These are phyloP conservation scores for Drosophila takahashii DNA, from an alignment of 1,140 invertebrate genomes.

Conservation along the genomic window DNA sequence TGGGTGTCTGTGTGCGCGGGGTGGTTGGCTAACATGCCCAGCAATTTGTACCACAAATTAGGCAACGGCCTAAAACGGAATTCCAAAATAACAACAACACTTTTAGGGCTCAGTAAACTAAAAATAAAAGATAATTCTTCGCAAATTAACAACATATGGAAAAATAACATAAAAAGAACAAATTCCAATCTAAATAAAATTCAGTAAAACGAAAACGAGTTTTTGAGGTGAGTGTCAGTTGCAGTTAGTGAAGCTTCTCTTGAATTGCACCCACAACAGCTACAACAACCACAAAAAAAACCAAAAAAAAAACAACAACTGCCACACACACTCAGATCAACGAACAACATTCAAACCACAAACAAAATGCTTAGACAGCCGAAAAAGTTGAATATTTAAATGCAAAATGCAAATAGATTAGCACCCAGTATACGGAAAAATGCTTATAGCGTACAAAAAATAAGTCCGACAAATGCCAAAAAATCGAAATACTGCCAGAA, in stretches of 20 bases:
- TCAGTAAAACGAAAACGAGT: conserved; percentile 8
- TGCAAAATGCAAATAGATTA: conserved; percentile 78
- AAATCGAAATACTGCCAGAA: conserved; percentile 30
- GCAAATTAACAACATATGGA: neutral
- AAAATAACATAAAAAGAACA: neutral
- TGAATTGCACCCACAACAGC: conserved; percentile 45
- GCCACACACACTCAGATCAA: conserved; percentile 36
- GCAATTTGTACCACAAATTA: conserved; percentile 53
- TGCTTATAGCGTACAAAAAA: conserved; percentile 38
- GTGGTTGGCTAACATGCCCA: conserved; percentile 26
- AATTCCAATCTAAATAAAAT: neutral
- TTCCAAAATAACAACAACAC: conserved; percentile 16
- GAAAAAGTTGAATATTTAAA: conserved; percentile 54
- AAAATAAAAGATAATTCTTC: neutral
- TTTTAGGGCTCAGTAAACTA: conserved; percentile 2
- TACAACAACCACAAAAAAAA: conserved; percentile 27
- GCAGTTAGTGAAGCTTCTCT: conserved; percentile 34
- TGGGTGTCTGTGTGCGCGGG: neutral
- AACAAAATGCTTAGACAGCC: conserved; percentile 54
- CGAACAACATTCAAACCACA: conserved; percentile 23
- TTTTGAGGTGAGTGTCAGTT: conserved; percentile 35
- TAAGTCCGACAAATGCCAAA: conserved; percentile 38
- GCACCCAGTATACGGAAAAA: conserved; percentile 36
- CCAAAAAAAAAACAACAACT: conserved; percentile 16
- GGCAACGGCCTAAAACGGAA: conserved; percentile 20